Conservation (phyloP, 2,113 vertebrate genomes). For the Muscicapa adusta region DNA sequence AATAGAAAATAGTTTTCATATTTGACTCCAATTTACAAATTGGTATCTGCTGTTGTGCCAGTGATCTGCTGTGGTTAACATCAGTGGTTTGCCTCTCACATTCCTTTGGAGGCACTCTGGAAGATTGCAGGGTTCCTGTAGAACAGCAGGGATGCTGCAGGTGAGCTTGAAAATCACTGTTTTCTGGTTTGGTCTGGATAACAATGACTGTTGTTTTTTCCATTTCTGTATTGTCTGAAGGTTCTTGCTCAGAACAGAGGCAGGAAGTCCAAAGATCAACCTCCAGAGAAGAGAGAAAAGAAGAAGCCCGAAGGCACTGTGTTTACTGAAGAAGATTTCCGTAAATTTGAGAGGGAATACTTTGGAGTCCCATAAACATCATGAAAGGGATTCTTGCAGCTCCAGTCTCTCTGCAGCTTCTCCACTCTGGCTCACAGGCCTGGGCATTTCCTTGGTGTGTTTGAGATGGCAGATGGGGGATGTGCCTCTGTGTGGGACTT, state of each 20-base stretch:
- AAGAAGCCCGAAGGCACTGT: constrained; percentile 67
- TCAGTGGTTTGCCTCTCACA: background rate
- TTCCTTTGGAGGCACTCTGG: background rate
- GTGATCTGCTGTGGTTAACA: background rate
- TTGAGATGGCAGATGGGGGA: background rate
- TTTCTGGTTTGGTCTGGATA: background rate
- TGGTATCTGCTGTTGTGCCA: background rate
- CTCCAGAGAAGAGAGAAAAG: constrained; percentile 47
- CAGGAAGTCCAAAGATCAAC: constrained; percentile 73
- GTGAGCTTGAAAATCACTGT: background rate
- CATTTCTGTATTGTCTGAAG: constrained; percentile 33
- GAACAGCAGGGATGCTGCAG: background rate
- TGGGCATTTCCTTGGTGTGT: accelerated
- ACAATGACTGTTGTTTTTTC: background rate
- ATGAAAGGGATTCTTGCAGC: background rate
- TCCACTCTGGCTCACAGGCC: background rate
- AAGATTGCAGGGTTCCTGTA: background rate
- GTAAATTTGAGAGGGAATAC: constrained; percentile 77
- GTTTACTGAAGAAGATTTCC: constrained; percentile 79
- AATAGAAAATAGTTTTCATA: background rate
- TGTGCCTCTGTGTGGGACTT: background rate
- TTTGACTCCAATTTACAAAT: background rate
- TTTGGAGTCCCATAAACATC: constrained; percentile 60
- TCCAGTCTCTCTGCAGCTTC: background rate
- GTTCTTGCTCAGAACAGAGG: constrained; percentile 71